Evolutionary conservation across 92 coral and sea anemone genomes (phyloP), one percentile per base, ranked within the genome.

Genomic region (Heliopora coerulea): DNA sequence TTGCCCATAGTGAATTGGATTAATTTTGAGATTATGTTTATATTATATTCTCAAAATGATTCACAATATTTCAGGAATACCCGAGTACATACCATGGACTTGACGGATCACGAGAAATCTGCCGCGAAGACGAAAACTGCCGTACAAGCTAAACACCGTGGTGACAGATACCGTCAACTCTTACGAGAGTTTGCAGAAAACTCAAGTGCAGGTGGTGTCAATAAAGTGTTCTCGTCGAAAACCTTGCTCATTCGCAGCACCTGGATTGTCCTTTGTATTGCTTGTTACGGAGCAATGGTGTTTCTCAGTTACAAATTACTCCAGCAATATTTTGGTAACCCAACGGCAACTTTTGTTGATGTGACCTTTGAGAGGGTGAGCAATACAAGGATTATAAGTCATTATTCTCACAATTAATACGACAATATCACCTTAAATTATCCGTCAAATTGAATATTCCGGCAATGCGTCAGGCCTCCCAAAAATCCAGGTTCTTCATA

Each of bases 131-230:
- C 10, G 15, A 46, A 8, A 4, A 4, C 11, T 4, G 11, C 11
- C 4, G 42, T 37, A 8, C 11, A 26, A 19, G 15, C 26, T 10
- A 30, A 67, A 67, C 7, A 19, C 35, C 44, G 25, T 13, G 57
- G 26, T 20, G 67, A 34, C 19, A 67, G 46, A 67, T 67, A 67
- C 12, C 78, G 83, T 32, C 73, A 29, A 2, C 41, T 89, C 23
- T 61, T 89, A 10, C 75, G 76, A 39, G 91, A 86, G 42, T 89
- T 89, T 60, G 80, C 89, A 14, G 83, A 83, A n/a, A 75, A 75
- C 13, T 86, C 96, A 1, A 80, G 86, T 2, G 87, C 88, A 24
- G 91, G 88, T 72, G 96, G 96, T 33, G 52, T 87, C 8, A 75
- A 78, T 20, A 86, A 84, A 54, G 82, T 89, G 32, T 63, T 56